A percentile compares a stretch with the other conserved stretches of the same genome.
These are phyloP conservation scores for Ctenopoma kingsleyae DNA, from an alignment of 2,797 vertebrate genomes.

Conservation along the genomic window DNA sequence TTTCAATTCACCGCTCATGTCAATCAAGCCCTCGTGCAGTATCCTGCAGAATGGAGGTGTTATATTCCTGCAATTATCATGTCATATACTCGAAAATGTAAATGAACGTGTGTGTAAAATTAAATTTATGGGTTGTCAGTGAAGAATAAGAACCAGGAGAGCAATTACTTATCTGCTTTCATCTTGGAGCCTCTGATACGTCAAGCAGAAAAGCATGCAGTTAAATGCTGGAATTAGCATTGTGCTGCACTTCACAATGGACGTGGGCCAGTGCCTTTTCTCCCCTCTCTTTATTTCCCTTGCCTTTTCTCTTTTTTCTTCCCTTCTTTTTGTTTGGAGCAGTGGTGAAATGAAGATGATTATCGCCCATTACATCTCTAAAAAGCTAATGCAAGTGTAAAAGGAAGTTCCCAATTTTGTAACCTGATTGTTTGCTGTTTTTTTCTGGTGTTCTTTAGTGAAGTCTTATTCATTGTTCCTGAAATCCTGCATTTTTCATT, in stretches of 20 bases:
- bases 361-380: conserved; percentile 92
- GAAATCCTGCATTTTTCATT: conserved; percentile 55
- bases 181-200: conserved; percentile 99
- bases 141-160: conserved; percentile 99
- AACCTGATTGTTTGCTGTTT: conserved; percentile 88
- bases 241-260: conserved; percentile 95
- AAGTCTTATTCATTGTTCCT: conserved; percentile 6
- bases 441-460: conserved; percentile 14
- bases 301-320: conserved; percentile 47
- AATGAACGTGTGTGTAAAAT: conserved; percentile 99
- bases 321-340: conserved; percentile 90
- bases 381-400: conserved; percentile 92
- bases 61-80: conserved; percentile 99
- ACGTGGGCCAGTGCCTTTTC: conserved; percentile 94
- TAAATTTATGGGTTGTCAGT: conserved; percentile 99
- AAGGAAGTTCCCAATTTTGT: conserved; percentile 88
- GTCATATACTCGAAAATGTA: conserved; percentile 99
- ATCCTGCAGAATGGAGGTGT: conserved; percentile 99
- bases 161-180: conserved; percentile 99
- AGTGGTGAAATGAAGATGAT: conserved; percentile 95
- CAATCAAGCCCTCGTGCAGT: conserved; percentile 93
- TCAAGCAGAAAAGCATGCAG: conserved; percentile 99
- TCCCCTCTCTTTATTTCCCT: conserved; percentile 83
- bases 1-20: conserved; percentile 99
- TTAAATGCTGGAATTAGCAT: conserved; percentile 99